Percentiles rank a stretch among this genome's conserved stretches.
These are phyloP conservation scores for Dicerorhinus sumatrensis DNA, from an alignment of 2,113 vertebrate species.

Conservation along the genomic window DNA sequence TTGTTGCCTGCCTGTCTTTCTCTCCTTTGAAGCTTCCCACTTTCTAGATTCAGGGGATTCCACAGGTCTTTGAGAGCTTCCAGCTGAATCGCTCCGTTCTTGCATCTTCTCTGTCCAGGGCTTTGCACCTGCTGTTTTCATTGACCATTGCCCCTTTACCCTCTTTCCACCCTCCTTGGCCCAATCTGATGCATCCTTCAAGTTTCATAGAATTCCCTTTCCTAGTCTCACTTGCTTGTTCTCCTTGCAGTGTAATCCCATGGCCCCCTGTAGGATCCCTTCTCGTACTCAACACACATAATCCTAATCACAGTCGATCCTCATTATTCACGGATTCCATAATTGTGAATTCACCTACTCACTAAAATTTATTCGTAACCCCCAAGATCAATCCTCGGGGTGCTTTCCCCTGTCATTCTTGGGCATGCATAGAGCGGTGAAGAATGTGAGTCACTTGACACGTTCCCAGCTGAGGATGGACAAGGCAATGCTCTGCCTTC, in stretches of 20 bases:
- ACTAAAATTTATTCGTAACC: not conserved
- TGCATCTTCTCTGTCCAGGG: not conserved
- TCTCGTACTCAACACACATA: too few relatives aligned
- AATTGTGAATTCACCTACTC: not conserved
- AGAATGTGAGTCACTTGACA: not conserved
- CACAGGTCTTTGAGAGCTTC: not conserved
- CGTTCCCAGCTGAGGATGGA: not conserved
- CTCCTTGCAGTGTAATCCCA: not conserved
- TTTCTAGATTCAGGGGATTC: not conserved
- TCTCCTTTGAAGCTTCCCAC: not conserved
- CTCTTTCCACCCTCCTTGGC: too few relatives aligned
- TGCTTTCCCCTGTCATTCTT: not conserved
- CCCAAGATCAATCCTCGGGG: not conserved
- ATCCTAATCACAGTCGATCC: accelerated
- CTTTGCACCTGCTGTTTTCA: not conserved
- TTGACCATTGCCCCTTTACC: not conserved
- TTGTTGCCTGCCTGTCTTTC: too few relatives aligned
- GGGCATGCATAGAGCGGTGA: not conserved
- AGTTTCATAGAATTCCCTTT: not conserved
- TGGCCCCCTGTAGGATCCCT: not conserved
- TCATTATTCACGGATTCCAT: not conserved
- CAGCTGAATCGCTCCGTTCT: not conserved
- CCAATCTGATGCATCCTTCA: not conserved
- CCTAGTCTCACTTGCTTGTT: too few relatives aligned
- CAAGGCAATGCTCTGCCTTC: too few relatives aligned